A percentile compares a stretch with the other conserved stretches of the same genome.
Conservation (phyloP, 2,797 vertebrate species). For the Pteronotus mesoamericanus region DNA sequence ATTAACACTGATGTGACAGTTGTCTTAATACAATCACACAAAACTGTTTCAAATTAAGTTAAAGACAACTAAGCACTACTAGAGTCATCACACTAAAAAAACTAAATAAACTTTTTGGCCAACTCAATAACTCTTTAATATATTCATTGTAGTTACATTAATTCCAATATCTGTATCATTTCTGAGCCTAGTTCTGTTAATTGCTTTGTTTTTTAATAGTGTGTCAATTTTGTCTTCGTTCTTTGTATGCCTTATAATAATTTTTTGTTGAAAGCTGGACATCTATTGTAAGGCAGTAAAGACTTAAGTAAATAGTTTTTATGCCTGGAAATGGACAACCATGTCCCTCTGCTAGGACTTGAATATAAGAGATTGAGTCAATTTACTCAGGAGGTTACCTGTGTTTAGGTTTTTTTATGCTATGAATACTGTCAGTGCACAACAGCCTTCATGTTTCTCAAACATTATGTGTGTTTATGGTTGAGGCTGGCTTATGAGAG, state of each 20-base stretch:
- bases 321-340: not conserved
- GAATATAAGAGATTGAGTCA: not conserved
- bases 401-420: not conserved
- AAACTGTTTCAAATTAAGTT: too few species aligned
- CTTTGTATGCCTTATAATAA: not conserved
- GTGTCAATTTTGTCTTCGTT: not conserved
- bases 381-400: not conserved
- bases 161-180: too few species aligned
- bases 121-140: too few species aligned
- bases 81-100: too few species aligned
- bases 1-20: too few species aligned
- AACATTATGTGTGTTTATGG: not conserved
- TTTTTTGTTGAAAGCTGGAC: conserved; percentile 13
- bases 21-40: too few species aligned
- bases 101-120: too few species aligned
- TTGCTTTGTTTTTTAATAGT: not conserved
- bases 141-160: too few species aligned
- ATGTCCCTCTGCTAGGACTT: not conserved
- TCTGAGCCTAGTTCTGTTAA: not conserved
- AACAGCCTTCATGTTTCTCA: not conserved
- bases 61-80: too few species aligned
- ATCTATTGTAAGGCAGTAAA: not conserved
- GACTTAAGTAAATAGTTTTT: not conserved
- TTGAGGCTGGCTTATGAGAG: not conserved
- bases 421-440: not conserved